Conservation (phyloP, 2,113 vertebrate species). For the Megaceryle torquata region DNA sequence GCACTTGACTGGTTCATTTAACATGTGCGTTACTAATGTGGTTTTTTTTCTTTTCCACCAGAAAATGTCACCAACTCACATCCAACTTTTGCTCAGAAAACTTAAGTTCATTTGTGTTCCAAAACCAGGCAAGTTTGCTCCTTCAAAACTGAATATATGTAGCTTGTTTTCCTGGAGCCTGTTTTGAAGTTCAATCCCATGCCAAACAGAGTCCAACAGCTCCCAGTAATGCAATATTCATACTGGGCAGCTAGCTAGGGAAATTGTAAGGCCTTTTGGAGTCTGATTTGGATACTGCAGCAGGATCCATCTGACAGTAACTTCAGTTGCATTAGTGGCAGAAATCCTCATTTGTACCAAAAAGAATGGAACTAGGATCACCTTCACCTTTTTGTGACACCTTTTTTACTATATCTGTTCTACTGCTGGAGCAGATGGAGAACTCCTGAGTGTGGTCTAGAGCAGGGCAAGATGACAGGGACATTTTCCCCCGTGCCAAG, state of each 20-base stretch:
- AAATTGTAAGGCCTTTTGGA: background rate
- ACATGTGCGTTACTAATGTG: background rate
- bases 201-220: background rate
- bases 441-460: background rate
- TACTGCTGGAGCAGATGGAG: background rate
- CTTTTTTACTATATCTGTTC: background rate
- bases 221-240: background rate
- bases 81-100: background rate
- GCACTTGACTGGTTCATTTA: conserved; percentile 63
- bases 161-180: background rate
- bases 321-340: background rate
- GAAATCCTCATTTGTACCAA: background rate
- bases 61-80: conserved; percentile 27
- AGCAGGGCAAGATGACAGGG: background rate
- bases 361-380: background rate
- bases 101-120: background rate
- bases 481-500: background rate
- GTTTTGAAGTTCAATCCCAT: background rate
- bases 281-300: background rate
- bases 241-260: background rate
- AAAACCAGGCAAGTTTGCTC: background rate
- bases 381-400: background rate
- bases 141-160: background rate
- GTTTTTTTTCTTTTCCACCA: background rate
- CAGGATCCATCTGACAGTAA: background rate